Percentiles rank a stretch among this genome's conserved stretches.
Evolutionary conservation across 2,113 vertebrate genomes (phyloP).

Genomic region (Microtus montanus): DNA sequence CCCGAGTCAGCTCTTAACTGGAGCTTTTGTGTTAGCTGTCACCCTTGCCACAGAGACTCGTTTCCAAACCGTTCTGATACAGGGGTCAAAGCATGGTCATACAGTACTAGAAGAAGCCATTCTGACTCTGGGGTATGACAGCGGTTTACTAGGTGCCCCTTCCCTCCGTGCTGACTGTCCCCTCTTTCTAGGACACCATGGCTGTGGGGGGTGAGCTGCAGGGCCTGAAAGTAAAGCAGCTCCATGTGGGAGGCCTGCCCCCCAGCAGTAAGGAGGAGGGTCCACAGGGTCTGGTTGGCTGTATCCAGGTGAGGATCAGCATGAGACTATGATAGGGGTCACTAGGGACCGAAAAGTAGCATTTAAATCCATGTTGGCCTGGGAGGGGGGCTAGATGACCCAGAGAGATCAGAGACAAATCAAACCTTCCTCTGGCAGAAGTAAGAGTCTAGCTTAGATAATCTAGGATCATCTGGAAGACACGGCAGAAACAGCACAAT

Average conservation of each 20-base stretch:
- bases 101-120: neutral
- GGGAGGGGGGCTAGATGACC: neutral
- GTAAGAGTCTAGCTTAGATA: neutral
- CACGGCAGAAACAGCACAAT: neutral
- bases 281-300: slow-evolving; percentile 94
- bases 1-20: neutral
- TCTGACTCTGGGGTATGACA: neutral
- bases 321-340: neutral
- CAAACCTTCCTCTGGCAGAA: neutral
- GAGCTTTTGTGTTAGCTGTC: neutral
- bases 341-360: neutral
- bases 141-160: neutral
- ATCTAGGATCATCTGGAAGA: neutral
- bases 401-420: neutral
- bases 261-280: slow-evolving; percentile 88
- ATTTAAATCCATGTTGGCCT: neutral
- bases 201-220: slow-evolving; percentile 95
- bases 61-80: neutral
- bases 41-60: neutral
- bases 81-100: neutral
- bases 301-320: slow-evolving; percentile 91
- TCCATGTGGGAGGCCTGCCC: slow-evolving; percentile 95
- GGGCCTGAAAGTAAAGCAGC: slow-evolving; percentile 96
- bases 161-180: neutral
- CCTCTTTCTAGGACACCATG: slow-evolving; percentile 90